Evolutionary conservation across 2,888 invertebrate genomes (phyloP).

Genomic region (Caenorhabditis imperialis): DNA sequence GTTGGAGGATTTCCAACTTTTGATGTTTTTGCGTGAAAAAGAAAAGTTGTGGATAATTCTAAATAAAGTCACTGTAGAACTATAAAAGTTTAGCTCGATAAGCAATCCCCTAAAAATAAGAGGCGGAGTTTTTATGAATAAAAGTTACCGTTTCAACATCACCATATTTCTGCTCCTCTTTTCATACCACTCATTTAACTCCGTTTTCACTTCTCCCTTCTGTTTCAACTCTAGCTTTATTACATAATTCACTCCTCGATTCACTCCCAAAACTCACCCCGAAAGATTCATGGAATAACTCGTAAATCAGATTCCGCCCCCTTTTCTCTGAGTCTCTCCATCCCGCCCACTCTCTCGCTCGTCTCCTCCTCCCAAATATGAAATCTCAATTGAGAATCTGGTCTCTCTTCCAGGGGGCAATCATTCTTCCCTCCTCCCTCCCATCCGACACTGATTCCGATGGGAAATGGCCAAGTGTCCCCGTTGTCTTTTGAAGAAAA

Average conservation of each 20-base stretch:
- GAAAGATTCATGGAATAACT: slow-evolving; percentile 29
- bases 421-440: slow-evolving; percentile 18
- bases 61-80: too few relatives aligned
- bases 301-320: slow-evolving; percentile 49
- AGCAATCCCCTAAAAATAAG: too few relatives aligned
- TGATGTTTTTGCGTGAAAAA: too few relatives aligned
- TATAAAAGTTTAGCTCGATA: too few relatives aligned
- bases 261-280: background rate
- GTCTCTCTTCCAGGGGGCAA: slow-evolving; percentile 5
- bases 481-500: background rate
- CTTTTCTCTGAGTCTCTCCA: slow-evolving; percentile 26
- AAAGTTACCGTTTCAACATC: too few relatives aligned
- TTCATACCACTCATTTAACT: too few relatives aligned
- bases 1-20: too few relatives aligned
- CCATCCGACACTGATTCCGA: slow-evolving; percentile 45
- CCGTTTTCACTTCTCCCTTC: too few relatives aligned
- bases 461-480: slow-evolving; percentile 23
- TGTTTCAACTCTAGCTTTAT: too few relatives aligned
- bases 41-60: too few relatives aligned
- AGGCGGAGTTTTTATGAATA: too few relatives aligned
- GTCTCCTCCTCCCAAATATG: slow-evolving; percentile 19
- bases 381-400: slow-evolving; percentile 51
- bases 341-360: slow-evolving; percentile 12
- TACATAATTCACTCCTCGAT: slow-evolving; percentile 17
- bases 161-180: too few relatives aligned